phyloP scores from a whole-genome alignment of 2,113 vertebrate genomes.

The Uropsilus gracilis region DNA sequence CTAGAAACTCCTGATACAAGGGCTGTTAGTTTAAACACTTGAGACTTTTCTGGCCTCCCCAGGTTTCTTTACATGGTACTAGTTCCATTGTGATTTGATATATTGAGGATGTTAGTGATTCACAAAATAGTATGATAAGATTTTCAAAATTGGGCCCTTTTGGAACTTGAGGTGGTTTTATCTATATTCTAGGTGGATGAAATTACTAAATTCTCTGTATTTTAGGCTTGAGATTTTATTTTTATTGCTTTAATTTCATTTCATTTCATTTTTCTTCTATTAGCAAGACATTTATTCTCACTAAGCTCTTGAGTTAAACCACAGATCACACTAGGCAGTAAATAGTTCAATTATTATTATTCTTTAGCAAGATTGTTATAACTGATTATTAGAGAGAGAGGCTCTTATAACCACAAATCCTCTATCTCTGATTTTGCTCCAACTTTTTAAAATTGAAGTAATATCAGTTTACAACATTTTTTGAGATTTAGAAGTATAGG shows the following conservation, averaged over 20 bases:
- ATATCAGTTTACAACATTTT: too few relatives aligned
- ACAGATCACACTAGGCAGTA: neutral
- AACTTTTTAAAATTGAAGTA: too few relatives aligned
- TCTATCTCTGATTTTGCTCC: neutral
- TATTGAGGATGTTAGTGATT: neutral
- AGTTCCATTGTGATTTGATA: neutral
- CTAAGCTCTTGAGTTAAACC: neutral
- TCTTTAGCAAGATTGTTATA: neutral
- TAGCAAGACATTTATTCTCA: neutral
- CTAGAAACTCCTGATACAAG: neutral
- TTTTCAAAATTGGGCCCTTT: neutral
- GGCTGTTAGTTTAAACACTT: neutral
- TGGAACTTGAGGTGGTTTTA: neutral
- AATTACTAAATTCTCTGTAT: neutral
- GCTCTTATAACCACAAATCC: neutral
- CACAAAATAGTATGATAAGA: neutral
- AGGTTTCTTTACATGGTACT: neutral
- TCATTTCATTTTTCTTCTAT: too few relatives aligned
- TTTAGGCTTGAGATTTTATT: slow-evolving; percentile 32
- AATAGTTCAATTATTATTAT: neutral
- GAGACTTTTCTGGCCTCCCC: neutral
- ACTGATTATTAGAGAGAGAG: neutral
- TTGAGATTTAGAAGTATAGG: too few relatives aligned
- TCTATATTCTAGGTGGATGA: neutral
- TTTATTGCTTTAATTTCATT: slow-evolving; percentile 27